Evolutionary conservation across 2,888 invertebrate species (phyloP).

Genomic region (Drosophila birchii): DNA sequence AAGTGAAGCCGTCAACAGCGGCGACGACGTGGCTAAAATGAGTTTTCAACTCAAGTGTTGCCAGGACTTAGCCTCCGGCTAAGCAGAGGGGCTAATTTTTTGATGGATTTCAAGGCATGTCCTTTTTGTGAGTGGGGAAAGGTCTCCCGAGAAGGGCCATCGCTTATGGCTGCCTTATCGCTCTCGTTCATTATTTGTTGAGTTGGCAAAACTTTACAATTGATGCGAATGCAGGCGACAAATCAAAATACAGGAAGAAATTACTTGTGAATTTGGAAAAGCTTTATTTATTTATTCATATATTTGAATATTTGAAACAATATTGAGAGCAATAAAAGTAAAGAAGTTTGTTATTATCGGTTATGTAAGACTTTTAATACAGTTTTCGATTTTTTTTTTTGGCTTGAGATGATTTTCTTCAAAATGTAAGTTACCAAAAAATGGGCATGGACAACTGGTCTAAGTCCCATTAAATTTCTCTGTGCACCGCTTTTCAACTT

Average conservation of each 20-base stretch:
- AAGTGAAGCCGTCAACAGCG: slow-evolving; percentile 45
- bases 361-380: neutral
- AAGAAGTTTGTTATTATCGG: neutral
- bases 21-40: slow-evolving; percentile 53
- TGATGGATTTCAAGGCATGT: slow-evolving; percentile 58
- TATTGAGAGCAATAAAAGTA: neutral
- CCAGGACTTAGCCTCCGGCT: slow-evolving; percentile 44
- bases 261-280: neutral
- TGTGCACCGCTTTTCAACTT: neutral
- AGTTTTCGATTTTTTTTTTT: neutral
- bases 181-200: slow-evolving; percentile 34
- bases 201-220: slow-evolving; percentile 17
- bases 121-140: slow-evolving; percentile 31
- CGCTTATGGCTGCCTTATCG: slow-evolving; percentile 4
- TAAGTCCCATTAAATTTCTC: neutral
- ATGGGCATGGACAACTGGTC: no score
- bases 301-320: neutral
- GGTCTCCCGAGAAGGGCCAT: neutral
- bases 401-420: neutral
- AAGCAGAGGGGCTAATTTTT: slow-evolving; percentile 58
- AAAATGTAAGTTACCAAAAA: neutral
- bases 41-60: slow-evolving; percentile 57
- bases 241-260: neutral
- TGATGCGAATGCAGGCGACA: neutral
- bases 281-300: neutral